Percentiles rank a stretch among this genome's conserved stretches.
These are phyloP conservation scores for Riptortus pedestris DNA, from an alignment of 1,140 invertebrate species.

Conservation along the genomic window DNA sequence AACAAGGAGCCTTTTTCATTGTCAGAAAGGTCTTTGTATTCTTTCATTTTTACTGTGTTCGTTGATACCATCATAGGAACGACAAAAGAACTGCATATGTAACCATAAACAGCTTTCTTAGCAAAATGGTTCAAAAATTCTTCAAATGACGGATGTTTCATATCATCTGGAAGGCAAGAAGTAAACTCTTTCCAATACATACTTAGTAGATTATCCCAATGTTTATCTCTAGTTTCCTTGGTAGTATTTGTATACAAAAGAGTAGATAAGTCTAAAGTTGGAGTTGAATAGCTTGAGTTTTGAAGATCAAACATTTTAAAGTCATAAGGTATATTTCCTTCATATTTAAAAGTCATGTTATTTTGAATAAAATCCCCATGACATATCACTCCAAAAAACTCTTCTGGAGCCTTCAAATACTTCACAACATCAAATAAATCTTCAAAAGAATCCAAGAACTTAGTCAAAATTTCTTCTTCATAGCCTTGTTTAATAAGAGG, in stretches of 20 bases:
- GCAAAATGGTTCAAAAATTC: constrained; percentile 35
- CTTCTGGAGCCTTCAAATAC: not conserved
- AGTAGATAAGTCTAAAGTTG: constrained; percentile 37
- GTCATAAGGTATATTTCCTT: constrained; percentile 28
- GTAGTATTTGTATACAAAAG: constrained; percentile 37
- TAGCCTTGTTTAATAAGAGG: not conserved
- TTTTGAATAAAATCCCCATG: constrained; percentile 48
- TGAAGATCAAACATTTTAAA: constrained; percentile 39
- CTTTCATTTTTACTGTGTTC: constrained; percentile 23
- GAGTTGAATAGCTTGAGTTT: constrained; percentile 35
- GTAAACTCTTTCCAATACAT: constrained; percentile 34
- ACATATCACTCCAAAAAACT: not conserved
- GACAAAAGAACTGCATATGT: constrained; percentile 34
- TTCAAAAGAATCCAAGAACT: not conserved
- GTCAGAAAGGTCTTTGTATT: not conserved
- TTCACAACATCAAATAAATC: not conserved
- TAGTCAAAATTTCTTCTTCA: not conserved
- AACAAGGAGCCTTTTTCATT: not conserved
- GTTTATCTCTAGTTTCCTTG: constrained; percentile 25
- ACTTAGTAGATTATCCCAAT: constrained; percentile 34
- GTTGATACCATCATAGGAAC: constrained; percentile 22
- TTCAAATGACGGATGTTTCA: constrained; percentile 28
- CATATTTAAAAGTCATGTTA: constrained; percentile 43
- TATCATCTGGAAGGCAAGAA: not conserved
- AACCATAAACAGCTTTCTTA: constrained; percentile 35